phyloP scores from a whole-genome alignment of 2,888 invertebrate species.

The Coelinius sp. region DNA sequence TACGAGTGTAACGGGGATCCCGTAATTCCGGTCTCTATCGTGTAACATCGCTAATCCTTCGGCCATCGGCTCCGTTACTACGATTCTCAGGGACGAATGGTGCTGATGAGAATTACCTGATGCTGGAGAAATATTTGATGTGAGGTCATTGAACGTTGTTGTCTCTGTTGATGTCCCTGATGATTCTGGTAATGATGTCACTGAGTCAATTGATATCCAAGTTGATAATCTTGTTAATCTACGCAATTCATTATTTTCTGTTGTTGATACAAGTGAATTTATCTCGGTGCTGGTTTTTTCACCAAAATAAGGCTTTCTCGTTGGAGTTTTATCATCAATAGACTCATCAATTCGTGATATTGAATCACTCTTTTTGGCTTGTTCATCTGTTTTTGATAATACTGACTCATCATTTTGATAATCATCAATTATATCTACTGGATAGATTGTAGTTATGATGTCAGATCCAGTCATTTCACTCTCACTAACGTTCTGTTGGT shows the following conservation, averaged over 20 bases:
- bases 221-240: conserved; percentile 27
- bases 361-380: background rate
- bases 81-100: conserved; percentile 50
- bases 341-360: conserved; percentile 8
- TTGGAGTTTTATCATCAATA: background rate
- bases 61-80: conserved; percentile 52
- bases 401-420: conserved; percentile 8
- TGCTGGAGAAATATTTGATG: conserved; percentile 20
- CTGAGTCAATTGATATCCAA: conserved; percentile 36
- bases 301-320: background rate
- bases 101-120: conserved; percentile 30
- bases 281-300: background rate
- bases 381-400: conserved; percentile 1
- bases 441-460: background rate
- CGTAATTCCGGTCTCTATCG: conserved; percentile 24
- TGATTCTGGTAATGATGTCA: conserved; percentile 25
- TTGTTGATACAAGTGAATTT: background rate
- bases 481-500: conserved; percentile 28
- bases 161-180: background rate
- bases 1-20: conserved; percentile 53
- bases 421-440: background rate
- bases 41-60: background rate
- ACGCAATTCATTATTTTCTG: background rate
- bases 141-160: conserved; percentile 36
- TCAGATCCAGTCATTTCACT: conserved; percentile 32